phyloP scores from a whole-genome alignment of 2,888 invertebrate species.

The Calephelis perditalis region DNA sequence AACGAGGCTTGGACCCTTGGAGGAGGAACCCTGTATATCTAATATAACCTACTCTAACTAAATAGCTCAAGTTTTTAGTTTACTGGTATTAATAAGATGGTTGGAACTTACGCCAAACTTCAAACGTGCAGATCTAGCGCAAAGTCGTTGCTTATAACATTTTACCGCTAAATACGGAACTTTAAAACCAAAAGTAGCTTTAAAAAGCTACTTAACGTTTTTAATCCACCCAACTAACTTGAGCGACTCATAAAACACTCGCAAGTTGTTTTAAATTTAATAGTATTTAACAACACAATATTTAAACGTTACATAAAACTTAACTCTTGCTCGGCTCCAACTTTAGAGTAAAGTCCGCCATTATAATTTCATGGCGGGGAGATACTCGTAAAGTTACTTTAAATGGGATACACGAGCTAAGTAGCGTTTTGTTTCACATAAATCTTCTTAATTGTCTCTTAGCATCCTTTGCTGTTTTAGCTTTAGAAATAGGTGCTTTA shows the following conservation, averaged over 20 bases:
- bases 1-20: too few relatives aligned
- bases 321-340: slow-evolving; percentile 8
- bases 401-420: slow-evolving; percentile 17
- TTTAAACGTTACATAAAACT: slow-evolving; percentile 4
- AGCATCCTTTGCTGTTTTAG: slow-evolving; percentile 3
- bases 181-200: not conserved
- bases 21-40: too few relatives aligned
- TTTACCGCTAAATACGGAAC: not conserved
- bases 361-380: slow-evolving; percentile 16
- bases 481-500: not conserved
- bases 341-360: slow-evolving; percentile 4
- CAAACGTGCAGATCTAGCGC: too few relatives aligned
- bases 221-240: slow-evolving; percentile 8
- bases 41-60: too few relatives aligned
- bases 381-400: slow-evolving; percentile 19
- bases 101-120: too few relatives aligned
- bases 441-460: slow-evolving; percentile 21
- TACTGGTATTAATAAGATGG: too few relatives aligned
- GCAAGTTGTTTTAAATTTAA: slow-evolving; percentile 5
- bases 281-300: slow-evolving; percentile 6
- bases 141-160: too few relatives aligned
- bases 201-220: not conserved
- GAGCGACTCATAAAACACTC: not conserved
- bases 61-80: too few relatives aligned
- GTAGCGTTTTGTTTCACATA: slow-evolving; percentile 7